Conservation (phyloP, 2,113 vertebrate species). For the Symphodus melops region DNA sequence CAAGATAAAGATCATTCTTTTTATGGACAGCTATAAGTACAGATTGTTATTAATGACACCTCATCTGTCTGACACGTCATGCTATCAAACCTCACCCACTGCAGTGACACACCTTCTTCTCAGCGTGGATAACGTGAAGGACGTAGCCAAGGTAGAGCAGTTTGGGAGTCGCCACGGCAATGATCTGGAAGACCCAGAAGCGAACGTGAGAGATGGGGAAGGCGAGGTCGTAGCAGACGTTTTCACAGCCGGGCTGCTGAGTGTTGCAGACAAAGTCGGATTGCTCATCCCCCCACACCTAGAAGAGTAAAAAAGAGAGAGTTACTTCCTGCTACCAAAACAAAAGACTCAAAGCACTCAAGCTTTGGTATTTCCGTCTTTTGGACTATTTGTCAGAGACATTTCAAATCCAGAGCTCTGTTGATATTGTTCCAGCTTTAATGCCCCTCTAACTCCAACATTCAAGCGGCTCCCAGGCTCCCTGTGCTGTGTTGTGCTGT, state of each 20-base stretch:
- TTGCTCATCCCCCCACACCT: slow-evolving; percentile 96
- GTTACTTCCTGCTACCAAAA: background rate
- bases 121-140: slow-evolving; percentile 90
- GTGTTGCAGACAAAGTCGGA: slow-evolving; percentile 97
- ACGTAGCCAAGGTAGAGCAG: slow-evolving; percentile 96
- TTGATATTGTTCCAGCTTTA: background rate
- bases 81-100: background rate
- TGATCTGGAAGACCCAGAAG: slow-evolving; percentile 98
- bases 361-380: background rate
- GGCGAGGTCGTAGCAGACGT: slow-evolving; percentile 95
- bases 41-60: too few species aligned
- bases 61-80: background rate
- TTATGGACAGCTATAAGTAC: too few species aligned
- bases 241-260: slow-evolving; percentile 94
- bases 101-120: slow-evolving; percentile 83
- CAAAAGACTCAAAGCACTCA: background rate
- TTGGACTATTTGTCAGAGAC: background rate
- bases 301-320: background rate
- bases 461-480: background rate
- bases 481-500: background rate
- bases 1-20: too few species aligned
- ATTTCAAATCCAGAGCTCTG: background rate
- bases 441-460: too few species aligned
- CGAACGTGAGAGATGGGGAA: slow-evolving; percentile 98
- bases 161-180: slow-evolving; percentile 94